phyloP scores from a whole-genome alignment of 2,113 vertebrate species.

The Eleginops maclovinus region DNA sequence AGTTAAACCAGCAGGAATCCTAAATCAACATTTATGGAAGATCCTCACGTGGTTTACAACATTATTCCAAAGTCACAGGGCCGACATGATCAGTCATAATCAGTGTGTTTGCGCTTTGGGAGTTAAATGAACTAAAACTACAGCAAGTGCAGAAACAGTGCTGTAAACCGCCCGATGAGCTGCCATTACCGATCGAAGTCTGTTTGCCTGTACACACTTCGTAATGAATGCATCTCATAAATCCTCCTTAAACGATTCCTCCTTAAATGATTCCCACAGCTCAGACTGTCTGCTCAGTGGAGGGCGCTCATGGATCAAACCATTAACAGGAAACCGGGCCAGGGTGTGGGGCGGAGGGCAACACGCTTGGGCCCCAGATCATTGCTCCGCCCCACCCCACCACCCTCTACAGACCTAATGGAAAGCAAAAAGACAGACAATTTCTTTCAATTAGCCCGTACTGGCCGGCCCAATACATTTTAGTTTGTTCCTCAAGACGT shows the following conservation, averaged over 20 bases:
- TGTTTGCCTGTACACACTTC: constrained; percentile 65
- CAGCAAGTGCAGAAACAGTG: constrained; percentile 41
- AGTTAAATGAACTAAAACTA: constrained; percentile 43
- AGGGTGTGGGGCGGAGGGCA: constrained; percentile 57
- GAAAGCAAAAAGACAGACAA: constrained; percentile 86
- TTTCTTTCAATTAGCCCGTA: constrained; percentile 88
- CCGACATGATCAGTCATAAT: constrained; percentile 44
- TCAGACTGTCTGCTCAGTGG: constrained; percentile 69
- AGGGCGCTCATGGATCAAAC: constrained; percentile 79
- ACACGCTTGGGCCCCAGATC: constrained; percentile 61
- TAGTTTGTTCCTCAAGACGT: constrained; percentile 84
- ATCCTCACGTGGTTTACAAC: background rate
- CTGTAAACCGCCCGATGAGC: constrained; percentile 46
- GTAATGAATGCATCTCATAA: constrained; percentile 75
- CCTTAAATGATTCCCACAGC: constrained; percentile 76
- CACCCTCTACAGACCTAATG: constrained; percentile 63
- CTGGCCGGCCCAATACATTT: constrained; percentile 84
- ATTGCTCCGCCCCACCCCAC: constrained; percentile 43
- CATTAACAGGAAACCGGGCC: constrained; percentile 65
- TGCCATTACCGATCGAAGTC: constrained; percentile 58
- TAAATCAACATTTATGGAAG: background rate
- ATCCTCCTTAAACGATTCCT: constrained; percentile 76
- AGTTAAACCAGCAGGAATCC: constrained; percentile 14
- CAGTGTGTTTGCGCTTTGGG: constrained; percentile 19
- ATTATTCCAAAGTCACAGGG: constrained; percentile 22